These are phyloP conservation scores for Dicerorhinus sumatrensis DNA, from an alignment of 2,113 vertebrate species.

Conservation along the genomic window DNA sequence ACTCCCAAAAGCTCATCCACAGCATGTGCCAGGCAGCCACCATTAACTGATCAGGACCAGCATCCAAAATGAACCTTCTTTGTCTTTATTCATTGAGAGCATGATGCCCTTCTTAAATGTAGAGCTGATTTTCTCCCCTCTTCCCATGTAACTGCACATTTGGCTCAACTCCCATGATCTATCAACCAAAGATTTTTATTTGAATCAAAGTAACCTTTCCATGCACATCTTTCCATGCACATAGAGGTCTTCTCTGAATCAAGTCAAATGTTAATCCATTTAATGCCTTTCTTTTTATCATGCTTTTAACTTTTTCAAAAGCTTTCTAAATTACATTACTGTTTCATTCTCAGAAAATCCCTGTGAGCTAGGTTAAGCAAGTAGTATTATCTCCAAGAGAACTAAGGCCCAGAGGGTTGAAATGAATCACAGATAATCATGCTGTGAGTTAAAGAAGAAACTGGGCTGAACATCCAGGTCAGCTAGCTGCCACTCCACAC, in stretches of 20 bases:
- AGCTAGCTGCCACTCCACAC: not conserved
- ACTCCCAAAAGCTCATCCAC: not conserved
- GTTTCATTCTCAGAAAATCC: conserved; percentile 63
- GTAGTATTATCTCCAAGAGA: conserved; percentile 60
- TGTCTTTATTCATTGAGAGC: not conserved
- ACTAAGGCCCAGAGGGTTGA: not conserved
- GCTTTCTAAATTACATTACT: conserved; percentile 65
- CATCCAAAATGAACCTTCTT: not conserved
- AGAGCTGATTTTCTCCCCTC: not conserved
- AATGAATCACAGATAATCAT: conserved; percentile 57
- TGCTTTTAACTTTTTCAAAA: conserved; percentile 71
- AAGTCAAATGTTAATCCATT: conserved; percentile 57
- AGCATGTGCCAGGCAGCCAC: not conserved
- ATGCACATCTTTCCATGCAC: conserved; percentile 14
- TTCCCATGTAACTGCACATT: not conserved
- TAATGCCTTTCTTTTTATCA: conserved; percentile 65
- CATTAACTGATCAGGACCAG: not conserved
- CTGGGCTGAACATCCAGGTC: not conserved
- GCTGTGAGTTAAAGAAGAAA: not conserved
- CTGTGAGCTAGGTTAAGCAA: conserved; percentile 51
- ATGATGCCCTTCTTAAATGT: not conserved
- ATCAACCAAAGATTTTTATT: not conserved
- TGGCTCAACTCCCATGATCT: not conserved
- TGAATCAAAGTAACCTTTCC: conserved; percentile 45
- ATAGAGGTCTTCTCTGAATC: conserved; percentile 35